phyloP scores from a whole-genome alignment of 2,888 invertebrate genomes.

The Dioctria rufipes region DNA sequence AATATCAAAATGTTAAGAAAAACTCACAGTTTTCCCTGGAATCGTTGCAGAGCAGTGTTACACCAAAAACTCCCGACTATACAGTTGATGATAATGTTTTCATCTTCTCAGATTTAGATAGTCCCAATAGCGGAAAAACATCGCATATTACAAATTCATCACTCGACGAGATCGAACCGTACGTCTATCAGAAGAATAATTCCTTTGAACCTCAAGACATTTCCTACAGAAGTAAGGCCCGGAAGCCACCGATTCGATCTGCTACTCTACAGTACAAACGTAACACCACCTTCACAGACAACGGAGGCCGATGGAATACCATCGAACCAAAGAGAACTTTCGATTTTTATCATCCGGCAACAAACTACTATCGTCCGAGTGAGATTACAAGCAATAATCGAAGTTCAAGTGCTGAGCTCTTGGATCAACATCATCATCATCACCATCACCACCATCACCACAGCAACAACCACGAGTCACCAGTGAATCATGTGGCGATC shows the following conservation, averaged over 20 bases:
- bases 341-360: slow-evolving; percentile 62
- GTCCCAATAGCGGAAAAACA: slow-evolving; percentile 62
- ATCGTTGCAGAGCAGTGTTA: slow-evolving; percentile 69
- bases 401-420: slow-evolving; percentile 68
- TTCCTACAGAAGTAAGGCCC: slow-evolving; percentile 57
- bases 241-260: slow-evolving; percentile 57
- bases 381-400: slow-evolving; percentile 64
- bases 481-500: slow-evolving; percentile 58
- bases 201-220: slow-evolving; percentile 68
- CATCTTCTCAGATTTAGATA: slow-evolving; percentile 69
- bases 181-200: slow-evolving; percentile 56
- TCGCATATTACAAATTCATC: slow-evolving; percentile 55
- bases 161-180: slow-evolving; percentile 44
- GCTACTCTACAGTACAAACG: slow-evolving; percentile 57
- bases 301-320: slow-evolving; percentile 51
- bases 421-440: slow-evolving; percentile 61
- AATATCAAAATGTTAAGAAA: slow-evolving; percentile 68
- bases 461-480: background rate
- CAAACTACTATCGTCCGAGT: slow-evolving; percentile 64
- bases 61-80: slow-evolving; percentile 68
- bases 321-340: slow-evolving; percentile 61
- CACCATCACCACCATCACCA: background rate
- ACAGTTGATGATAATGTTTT: slow-evolving; percentile 65
- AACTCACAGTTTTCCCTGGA: slow-evolving; percentile 69
- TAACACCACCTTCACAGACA: slow-evolving; percentile 38